A percentile compares a stretch with the other conserved stretches of the same genome.
phyloP scores from a whole-genome alignment of 23 tunicate species.

The Botrylloides violaceus region DNA sequence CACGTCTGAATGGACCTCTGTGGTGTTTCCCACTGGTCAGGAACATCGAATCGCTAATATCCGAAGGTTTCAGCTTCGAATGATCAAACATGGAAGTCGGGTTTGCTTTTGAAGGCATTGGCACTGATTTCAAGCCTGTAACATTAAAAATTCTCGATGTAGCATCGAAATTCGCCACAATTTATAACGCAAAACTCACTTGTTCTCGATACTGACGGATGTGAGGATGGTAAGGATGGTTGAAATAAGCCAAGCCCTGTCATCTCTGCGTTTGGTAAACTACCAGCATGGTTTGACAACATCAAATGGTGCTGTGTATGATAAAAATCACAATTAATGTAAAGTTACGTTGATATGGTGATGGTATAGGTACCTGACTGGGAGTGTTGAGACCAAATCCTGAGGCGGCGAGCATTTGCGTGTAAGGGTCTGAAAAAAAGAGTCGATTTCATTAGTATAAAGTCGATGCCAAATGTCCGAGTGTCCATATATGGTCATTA shows the following conservation, averaged over 20 bases:
- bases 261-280: background rate
- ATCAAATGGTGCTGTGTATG: background rate
- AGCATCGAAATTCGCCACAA: too few relatives aligned
- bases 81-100: background rate
- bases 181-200: too few relatives aligned
- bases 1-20: background rate
- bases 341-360: background rate
- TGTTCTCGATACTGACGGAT: background rate
- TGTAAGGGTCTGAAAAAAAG: constrained; percentile 31
- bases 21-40: background rate
- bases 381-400: constrained; percentile 48
- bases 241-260: background rate
- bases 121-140: background rate
- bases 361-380: constrained; percentile 7
- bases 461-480: too few relatives aligned
- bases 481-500: too few relatives aligned
- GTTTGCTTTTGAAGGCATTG: background rate
- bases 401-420: constrained; percentile 46
- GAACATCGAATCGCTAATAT: background rate
- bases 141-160: too few relatives aligned
- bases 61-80: background rate
- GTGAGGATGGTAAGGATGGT: background rate
- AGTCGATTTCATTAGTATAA: background rate
- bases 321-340: background rate
- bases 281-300: background rate